phyloP scores from a whole-genome alignment of 2,113 vertebrate species.

The Pseudolaguvia tuberculata region DNA sequence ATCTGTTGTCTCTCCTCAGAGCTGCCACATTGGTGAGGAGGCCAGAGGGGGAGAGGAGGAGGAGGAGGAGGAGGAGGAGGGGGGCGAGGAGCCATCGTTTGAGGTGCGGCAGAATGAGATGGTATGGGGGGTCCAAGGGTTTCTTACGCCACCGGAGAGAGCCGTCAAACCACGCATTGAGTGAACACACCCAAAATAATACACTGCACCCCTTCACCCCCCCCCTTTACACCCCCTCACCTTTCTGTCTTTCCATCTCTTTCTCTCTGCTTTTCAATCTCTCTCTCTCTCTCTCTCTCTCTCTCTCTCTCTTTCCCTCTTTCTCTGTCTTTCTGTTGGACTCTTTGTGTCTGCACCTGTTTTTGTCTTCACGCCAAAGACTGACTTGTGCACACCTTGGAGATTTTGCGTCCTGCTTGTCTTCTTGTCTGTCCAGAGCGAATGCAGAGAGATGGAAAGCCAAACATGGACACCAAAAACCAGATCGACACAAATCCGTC shows the following conservation, averaged over 20 bases:
- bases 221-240: conserved; percentile 45
- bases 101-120: conserved; percentile 80
- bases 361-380: conserved; percentile 56
- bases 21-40: conserved; percentile 86
- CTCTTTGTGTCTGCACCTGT: not conserved
- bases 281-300: not conserved
- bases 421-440: conserved; percentile 55
- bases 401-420: conserved; percentile 38
- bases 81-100: conserved; percentile 77
- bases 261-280: too few relatives aligned
- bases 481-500: conserved; percentile 11
- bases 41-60: conserved; percentile 72
- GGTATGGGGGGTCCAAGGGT: conserved; percentile 73
- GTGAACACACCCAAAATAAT: conserved; percentile 55
- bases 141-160: conserved; percentile 67
- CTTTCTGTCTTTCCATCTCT: not conserved
- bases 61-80: conserved; percentile 58
- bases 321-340: conserved; percentile 1
- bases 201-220: conserved; percentile 59
- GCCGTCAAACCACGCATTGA: conserved; percentile 54
- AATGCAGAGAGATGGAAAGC: conserved; percentile 64
- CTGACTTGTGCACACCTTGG: conserved; percentile 52
- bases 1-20: conserved; percentile 60
- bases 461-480: not conserved
- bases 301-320: too few relatives aligned